Percentiles rank a stretch among this genome's conserved stretches.
phyloP scores from a whole-genome alignment of 2,888 invertebrate genomes.

The Drosophila stalkeri region DNA sequence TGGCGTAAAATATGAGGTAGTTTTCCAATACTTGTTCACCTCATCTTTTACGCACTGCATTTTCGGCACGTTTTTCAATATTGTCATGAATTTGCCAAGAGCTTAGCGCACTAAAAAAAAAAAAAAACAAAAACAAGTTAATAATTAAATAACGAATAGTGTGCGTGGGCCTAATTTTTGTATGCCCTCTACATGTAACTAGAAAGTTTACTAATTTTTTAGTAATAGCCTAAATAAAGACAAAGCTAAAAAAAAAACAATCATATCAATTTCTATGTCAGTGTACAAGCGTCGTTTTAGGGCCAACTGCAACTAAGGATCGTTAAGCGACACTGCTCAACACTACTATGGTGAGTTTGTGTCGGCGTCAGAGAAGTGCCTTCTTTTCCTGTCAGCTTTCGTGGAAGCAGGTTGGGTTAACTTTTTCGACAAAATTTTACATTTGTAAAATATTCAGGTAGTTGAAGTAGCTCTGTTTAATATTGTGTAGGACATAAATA shows the following conservation, averaged over 20 bases:
- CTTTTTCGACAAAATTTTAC: constrained; percentile 2
- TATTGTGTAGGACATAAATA: constrained; percentile 18
- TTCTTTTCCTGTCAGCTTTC: constrained; percentile 45
- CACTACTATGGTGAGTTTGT: constrained; percentile 23
- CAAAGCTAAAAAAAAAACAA: constrained; percentile 28
- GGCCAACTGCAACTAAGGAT: neutral
- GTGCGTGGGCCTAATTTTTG: constrained; percentile 51
- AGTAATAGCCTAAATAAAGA: constrained; percentile 72
- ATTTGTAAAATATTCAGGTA: constrained; percentile 34
- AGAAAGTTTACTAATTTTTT: constrained; percentile 75
- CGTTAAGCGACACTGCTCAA: constrained; percentile 36
- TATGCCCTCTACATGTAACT: constrained; percentile 67
- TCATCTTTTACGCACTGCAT: constrained; percentile 42
- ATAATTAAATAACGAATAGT: constrained; percentile 21
- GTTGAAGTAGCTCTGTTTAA: constrained; percentile 23
- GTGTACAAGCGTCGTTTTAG: neutral
- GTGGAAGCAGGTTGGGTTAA: constrained; percentile 20
- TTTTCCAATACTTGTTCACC: neutral
- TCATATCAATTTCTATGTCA: neutral
- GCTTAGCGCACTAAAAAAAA: constrained; percentile 41
- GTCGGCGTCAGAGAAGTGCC: constrained; percentile 1
- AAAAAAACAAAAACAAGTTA: constrained; percentile 2
- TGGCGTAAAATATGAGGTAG: constrained; percentile 24
- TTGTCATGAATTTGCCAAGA: constrained; percentile 66
- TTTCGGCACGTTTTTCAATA: constrained; percentile 48